phyloP scores from a whole-genome alignment of 2,113 vertebrate species.

The Calonectris borealis region DNA sequence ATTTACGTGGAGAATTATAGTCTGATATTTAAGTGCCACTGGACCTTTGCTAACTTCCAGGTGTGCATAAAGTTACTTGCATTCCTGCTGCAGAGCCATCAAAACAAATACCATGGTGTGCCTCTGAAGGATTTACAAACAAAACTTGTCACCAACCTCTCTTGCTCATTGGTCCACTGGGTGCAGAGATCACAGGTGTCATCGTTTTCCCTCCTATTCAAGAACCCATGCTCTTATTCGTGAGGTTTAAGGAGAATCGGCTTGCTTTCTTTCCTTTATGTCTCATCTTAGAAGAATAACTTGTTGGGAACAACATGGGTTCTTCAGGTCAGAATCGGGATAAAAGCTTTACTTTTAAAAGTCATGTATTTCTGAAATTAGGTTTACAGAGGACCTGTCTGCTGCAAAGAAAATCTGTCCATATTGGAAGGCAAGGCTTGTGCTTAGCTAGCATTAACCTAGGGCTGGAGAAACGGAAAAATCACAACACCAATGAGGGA shows the following conservation, averaged over 20 bases:
- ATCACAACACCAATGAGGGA: background rate
- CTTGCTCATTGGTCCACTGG: background rate
- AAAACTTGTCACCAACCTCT: background rate
- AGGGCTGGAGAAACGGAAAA: background rate
- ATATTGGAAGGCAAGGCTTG: background rate
- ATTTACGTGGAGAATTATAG: background rate
- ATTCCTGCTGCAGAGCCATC: background rate
- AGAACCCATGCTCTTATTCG: background rate
- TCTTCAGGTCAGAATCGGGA: background rate
- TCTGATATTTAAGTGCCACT: background rate
- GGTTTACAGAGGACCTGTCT: background rate
- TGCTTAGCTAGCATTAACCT: background rate
- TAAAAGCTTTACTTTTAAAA: background rate
- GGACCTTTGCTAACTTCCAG: background rate
- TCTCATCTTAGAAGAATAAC: background rate
- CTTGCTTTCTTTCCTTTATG: background rate
- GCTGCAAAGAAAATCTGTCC: background rate
- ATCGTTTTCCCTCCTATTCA: background rate
- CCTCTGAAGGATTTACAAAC: background rate
- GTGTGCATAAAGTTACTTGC: background rate
- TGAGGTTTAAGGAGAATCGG: rapidly evolving
- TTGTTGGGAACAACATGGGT: background rate
- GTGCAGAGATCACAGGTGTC: background rate
- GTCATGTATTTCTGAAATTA: background rate
- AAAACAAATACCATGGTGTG: background rate